phyloP scores from a whole-genome alignment of 2,113 vertebrate species.

The Siniperca chuatsi region DNA sequence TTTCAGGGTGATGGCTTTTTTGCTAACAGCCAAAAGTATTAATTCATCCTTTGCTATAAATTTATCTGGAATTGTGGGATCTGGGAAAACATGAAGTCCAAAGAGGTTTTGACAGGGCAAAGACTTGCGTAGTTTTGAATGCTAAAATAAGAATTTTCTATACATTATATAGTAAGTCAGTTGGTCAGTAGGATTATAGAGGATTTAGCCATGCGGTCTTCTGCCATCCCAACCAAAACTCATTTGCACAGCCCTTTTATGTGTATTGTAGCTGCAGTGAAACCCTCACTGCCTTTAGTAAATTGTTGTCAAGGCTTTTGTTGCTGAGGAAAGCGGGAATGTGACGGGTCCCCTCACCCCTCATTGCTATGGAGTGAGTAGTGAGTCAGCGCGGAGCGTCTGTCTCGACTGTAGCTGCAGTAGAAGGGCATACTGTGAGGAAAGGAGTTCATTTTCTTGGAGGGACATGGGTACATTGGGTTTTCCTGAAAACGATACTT shows the following conservation, averaged over 20 bases:
- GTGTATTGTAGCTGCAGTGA: constrained; percentile 4
- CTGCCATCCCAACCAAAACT: neutral
- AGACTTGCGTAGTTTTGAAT: no score
- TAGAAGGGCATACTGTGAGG: neutral
- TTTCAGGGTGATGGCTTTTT: neutral
- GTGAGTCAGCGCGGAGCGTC: constrained; percentile 1
- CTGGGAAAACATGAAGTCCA: neutral
- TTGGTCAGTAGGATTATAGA: neutral
- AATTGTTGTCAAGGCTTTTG: constrained; percentile 68
- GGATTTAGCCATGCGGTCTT: neutral
- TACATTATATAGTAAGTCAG: neutral
- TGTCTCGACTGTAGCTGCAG: constrained; percentile 3
- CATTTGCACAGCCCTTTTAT: neutral
- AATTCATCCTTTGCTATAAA: neutral
- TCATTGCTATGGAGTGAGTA: constrained; percentile 21
- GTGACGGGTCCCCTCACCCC: constrained; percentile 21
- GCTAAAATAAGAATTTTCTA: no score
- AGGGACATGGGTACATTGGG: neutral
- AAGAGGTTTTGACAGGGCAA: neutral
- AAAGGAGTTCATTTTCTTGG: constrained; percentile 7
- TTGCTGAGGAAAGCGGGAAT: constrained; percentile 72
- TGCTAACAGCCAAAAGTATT: neutral
- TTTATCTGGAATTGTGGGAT: no score
- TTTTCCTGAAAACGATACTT: constrained; percentile 21
- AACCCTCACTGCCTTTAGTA: constrained; percentile 25